These are phyloP conservation scores for Caenorhabditis imperialis DNA, from an alignment of 2,888 invertebrate genomes.

Conservation along the genomic window DNA sequence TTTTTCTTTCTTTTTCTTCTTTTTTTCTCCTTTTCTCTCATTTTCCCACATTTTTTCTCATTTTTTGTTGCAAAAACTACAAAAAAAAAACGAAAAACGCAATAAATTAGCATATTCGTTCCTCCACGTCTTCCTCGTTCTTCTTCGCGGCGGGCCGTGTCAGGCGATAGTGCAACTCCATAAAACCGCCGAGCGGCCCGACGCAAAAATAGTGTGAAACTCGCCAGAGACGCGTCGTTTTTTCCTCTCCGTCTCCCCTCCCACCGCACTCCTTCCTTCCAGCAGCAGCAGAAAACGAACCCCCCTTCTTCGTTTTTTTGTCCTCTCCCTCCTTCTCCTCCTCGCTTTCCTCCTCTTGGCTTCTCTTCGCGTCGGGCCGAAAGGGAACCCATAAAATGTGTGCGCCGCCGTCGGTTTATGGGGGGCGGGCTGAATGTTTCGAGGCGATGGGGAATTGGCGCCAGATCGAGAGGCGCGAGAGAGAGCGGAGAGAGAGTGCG, in stretches of 20 bases:
- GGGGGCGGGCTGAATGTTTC: constrained; percentile 49
- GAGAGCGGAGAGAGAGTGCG: constrained; percentile 17
- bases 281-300: constrained; percentile 10
- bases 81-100: too few species aligned
- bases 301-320: too few species aligned
- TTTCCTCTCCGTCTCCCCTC: too few species aligned
- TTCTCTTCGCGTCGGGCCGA: constrained; percentile 8
- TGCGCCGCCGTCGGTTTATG: constrained; percentile 49
- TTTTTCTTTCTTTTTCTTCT: too few species aligned
- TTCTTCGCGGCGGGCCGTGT: too few species aligned
- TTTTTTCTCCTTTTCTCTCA: too few species aligned
- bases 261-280: constrained; percentile 7
- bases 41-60: too few species aligned
- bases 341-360: not conserved
- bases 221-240: too few species aligned
- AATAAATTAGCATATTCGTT: too few species aligned
- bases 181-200: constrained; percentile 13
- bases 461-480: constrained; percentile 6
- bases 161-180: constrained; percentile 43
- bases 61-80: too few species aligned
- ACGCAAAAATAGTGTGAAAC: constrained; percentile 5
- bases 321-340: too few species aligned
- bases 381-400: constrained; percentile 50
- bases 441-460: constrained; percentile 7
- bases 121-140: too few species aligned